phyloP scores from a whole-genome alignment of 2,113 vertebrate genomes.

The Halichoerus grypus region DNA sequence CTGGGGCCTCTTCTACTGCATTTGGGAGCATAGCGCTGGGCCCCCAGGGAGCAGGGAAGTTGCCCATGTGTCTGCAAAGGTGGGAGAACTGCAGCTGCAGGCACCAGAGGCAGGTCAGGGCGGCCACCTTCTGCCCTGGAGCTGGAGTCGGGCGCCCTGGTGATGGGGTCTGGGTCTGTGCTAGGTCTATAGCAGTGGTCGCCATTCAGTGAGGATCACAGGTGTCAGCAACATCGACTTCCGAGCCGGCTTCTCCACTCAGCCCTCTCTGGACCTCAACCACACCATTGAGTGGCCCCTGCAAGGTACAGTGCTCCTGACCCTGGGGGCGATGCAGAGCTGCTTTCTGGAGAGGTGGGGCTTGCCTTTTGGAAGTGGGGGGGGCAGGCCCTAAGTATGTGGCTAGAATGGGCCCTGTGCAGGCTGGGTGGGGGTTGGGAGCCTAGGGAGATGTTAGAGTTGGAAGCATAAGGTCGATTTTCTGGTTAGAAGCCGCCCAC shows the following conservation, averaged over 20 bases:
- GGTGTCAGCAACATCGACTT: constrained; percentile 94
- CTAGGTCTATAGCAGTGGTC: constrained; percentile 93
- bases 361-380: neutral
- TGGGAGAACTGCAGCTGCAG: neutral
- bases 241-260: constrained; percentile 91
- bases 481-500: neutral
- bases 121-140: fast-evolving
- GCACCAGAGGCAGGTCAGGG: neutral
- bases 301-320: constrained; percentile 86
- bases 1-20: neutral
- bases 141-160: fast-evolving
- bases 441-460: neutral
- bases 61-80: neutral
- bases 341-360: neutral
- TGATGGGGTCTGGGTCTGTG: neutral
- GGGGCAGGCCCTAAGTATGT: neutral
- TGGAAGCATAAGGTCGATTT: neutral
- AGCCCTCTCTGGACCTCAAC: constrained; percentile 87
- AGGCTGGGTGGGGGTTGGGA: neutral
- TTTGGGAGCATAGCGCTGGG: neutral
- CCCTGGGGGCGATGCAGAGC: fast-evolving
- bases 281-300: constrained; percentile 91
- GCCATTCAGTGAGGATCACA: constrained; percentile 94
- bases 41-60: neutral
- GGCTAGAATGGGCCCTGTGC: neutral